A percentile compares a stretch with the other conserved stretches of the same genome.
Evolutionary conservation across 2,888 invertebrate species (phyloP).

Genomic region (Andrena camellia): DNA sequence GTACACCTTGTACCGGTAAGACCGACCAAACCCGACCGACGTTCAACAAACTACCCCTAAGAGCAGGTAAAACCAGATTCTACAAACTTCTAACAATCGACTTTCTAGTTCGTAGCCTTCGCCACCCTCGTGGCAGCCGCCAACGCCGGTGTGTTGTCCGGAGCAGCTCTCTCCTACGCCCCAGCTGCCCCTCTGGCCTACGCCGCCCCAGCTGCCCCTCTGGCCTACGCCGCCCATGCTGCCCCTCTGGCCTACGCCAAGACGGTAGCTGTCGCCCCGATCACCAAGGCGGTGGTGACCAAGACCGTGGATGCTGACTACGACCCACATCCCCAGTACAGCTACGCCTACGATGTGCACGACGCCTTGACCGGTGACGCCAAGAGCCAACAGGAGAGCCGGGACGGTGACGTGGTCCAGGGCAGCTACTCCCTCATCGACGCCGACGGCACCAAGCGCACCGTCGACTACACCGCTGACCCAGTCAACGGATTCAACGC

Average conservation of each 20-base stretch:
- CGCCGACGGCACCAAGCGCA: slow-evolving; percentile 84
- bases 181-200: slow-evolving; percentile 79
- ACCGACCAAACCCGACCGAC: neutral
- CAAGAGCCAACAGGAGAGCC: slow-evolving; percentile 81
- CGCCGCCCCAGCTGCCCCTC: slow-evolving; percentile 74
- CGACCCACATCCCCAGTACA: slow-evolving; percentile 83
- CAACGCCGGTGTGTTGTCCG: slow-evolving; percentile 85
- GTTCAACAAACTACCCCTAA: neutral
- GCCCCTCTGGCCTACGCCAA: slow-evolving; percentile 29
- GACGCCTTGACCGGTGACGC: slow-evolving; percentile 81
- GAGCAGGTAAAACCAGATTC: neutral
- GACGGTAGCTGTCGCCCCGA: slow-evolving; percentile 71
- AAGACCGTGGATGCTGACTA: slow-evolving; percentile 78
- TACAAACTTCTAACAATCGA: neutral
- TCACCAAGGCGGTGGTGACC: slow-evolving; percentile 76
- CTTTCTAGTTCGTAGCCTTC: slow-evolving; percentile 79
- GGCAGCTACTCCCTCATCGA: slow-evolving; percentile 85
- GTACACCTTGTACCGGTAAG: neutral
- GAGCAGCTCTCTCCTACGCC: slow-evolving; percentile 79
- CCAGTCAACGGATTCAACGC: slow-evolving; percentile 82
- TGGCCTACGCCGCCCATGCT: slow-evolving; percentile 23
- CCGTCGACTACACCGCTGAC: slow-evolving; percentile 82
- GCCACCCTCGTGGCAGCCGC: slow-evolving; percentile 84
- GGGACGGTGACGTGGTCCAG: slow-evolving; percentile 81
- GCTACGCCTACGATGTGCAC: slow-evolving; percentile 80